Evolutionary conservation across 2,888 invertebrate species (phyloP).

Genomic region (Brachypalpus laphriformis): DNA sequence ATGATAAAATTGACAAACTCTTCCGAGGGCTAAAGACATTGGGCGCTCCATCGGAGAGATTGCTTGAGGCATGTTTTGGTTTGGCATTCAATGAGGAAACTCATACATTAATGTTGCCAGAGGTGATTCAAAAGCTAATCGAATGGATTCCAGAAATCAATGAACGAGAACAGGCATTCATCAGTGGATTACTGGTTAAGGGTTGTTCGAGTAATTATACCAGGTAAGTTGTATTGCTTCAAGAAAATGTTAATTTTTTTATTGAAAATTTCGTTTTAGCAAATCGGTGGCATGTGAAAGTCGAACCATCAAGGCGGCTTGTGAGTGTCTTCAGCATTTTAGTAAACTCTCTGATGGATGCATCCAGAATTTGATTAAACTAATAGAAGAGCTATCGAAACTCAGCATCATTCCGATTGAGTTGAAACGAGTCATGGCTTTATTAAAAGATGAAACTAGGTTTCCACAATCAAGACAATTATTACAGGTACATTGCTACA

Average conservation of each 20-base stretch:
- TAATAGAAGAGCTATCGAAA: conserved; percentile 85
- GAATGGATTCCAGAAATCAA: conserved; percentile 84
- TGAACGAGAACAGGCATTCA: conserved; percentile 81
- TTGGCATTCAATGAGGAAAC: conserved; percentile 82
- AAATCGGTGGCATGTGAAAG: conserved; percentile 84
- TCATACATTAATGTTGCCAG: conserved; percentile 81
- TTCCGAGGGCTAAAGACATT: conserved; percentile 81
- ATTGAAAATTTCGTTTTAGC: conserved; percentile 79
- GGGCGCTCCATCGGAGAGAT: conserved; percentile 82
- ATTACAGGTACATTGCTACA: conserved; percentile 79
- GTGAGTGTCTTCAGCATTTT: conserved; percentile 82
- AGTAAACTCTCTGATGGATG: conserved; percentile 82
- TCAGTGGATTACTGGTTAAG: conserved; percentile 81
- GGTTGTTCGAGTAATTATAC: conserved; percentile 83
- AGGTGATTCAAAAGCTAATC: conserved; percentile 83
- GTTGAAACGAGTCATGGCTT: conserved; percentile 84
- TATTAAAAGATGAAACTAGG: conserved; percentile 79
- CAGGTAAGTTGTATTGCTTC: conserved; percentile 77
- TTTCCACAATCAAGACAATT: conserved; percentile 80
- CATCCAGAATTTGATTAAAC: conserved; percentile 84
- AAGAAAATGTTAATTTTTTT: background rate
- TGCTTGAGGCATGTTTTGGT: conserved; percentile 83
- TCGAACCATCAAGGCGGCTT: conserved; percentile 83
- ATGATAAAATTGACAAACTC: conserved; percentile 78
- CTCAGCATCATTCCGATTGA: conserved; percentile 85